These are phyloP conservation scores for Rhinoderma darwinii DNA, from an alignment of 2,113 vertebrate species.

Conservation along the genomic window DNA sequence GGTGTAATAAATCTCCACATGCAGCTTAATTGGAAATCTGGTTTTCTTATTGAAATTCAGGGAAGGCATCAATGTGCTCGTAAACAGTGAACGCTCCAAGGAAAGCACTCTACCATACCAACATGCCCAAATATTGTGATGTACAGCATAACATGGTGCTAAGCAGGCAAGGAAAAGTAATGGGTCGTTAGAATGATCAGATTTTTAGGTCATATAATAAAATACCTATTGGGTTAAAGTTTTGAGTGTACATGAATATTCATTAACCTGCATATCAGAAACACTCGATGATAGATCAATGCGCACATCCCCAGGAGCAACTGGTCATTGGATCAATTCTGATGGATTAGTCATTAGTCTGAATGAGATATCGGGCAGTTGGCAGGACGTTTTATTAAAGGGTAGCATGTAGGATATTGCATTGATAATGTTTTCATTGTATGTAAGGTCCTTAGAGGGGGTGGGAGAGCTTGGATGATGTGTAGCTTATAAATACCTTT, in stretches of 20 bases:
- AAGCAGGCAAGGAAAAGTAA: neutral
- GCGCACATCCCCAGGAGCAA: constrained; percentile 21
- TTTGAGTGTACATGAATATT: neutral
- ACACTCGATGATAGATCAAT: constrained; percentile 11
- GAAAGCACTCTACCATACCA: neutral
- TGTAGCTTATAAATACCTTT: neutral
- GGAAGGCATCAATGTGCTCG: constrained; percentile 27
- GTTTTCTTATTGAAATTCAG: constrained; percentile 55
- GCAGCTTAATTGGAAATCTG: constrained; percentile 59
- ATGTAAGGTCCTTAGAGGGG: neutral
- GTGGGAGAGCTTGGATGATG: neutral
- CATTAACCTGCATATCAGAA: neutral
- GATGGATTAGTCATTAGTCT: neutral
- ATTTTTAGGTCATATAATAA: neutral
- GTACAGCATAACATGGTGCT: too few relatives aligned
- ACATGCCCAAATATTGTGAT: neutral
- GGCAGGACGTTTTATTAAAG: neutral
- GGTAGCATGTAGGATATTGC: neutral
- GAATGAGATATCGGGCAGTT: neutral
- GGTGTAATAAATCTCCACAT: constrained; percentile 57
- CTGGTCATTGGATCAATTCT: neutral
- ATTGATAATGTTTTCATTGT: neutral
- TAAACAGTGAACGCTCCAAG: constrained; percentile 31
- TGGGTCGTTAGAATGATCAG: neutral
- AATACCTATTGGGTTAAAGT: neutral